A percentile compares a stretch with the other conserved stretches of the same genome.
phyloP scores from a whole-genome alignment of 2,797 vertebrate genomes.

The Coregonus ussuriensis region DNA sequence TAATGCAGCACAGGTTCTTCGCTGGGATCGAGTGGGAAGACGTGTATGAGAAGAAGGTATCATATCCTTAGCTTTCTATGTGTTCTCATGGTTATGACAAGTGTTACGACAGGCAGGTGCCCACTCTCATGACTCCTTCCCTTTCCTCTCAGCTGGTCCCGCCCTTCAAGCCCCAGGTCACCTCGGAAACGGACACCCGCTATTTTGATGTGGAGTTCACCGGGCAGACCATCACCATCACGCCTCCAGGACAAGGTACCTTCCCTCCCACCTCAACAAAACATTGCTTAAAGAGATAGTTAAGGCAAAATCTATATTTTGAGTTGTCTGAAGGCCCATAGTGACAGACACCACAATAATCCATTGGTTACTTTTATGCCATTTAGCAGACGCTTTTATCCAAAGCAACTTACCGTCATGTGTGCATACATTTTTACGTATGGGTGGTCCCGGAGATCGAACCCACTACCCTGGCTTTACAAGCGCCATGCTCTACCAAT shows the following conservation, averaged over 20 bases:
- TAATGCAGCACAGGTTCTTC: slow-evolving; percentile 89
- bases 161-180: slow-evolving; percentile 85
- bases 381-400: too few species aligned
- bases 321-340: too few species aligned
- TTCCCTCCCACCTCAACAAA: not conserved
- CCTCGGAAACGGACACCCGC: slow-evolving; percentile 84
- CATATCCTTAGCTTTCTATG: not conserved
- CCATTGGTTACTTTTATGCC: too few species aligned
- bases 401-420: too few species aligned
- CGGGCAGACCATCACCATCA: slow-evolving; percentile 87
- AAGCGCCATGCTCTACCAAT: too few species aligned
- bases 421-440: too few species aligned
- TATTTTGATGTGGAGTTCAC: slow-evolving; percentile 89
- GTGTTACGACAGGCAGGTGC: not conserved
- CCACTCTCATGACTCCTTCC: not conserved
- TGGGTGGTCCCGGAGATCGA: too few species aligned
- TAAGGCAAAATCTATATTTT: too few species aligned
- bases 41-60: slow-evolving; percentile 87
- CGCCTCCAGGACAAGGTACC: slow-evolving; percentile 84
- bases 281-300: not conserved
- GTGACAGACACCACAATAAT: too few species aligned
- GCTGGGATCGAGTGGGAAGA: slow-evolving; percentile 85
- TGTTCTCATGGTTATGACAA: not conserved
- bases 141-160: slow-evolving; percentile 72
- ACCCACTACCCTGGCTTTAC: too few species aligned